Conservation (phyloP, 2,888 invertebrate species). For the Erebia palarica region DNA sequence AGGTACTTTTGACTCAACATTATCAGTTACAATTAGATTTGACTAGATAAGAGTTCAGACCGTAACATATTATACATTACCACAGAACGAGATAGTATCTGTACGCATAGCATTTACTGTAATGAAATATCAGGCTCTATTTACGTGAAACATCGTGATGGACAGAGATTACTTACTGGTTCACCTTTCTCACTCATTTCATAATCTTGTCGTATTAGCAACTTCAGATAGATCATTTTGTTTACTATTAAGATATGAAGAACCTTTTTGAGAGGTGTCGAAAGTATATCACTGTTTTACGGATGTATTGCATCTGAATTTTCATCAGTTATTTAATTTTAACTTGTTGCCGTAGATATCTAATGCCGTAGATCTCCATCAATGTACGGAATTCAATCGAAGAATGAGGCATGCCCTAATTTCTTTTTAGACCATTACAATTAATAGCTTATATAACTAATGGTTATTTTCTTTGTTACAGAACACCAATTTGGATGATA, state of each 20-base stretch:
- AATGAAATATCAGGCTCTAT: conserved; percentile 69
- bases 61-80: neutral
- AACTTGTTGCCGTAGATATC: neutral
- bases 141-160: conserved; percentile 64
- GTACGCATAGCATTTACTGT: conserved; percentile 45
- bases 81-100: conserved; percentile 33
- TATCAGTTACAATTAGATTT: no score
- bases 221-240: conserved; percentile 16
- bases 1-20: no score
- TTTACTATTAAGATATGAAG: conserved; percentile 12
- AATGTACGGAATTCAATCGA: neutral
- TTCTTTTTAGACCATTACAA: neutral
- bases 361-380: neutral
- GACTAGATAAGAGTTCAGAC: no score
- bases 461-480: conserved; percentile 52
- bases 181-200: conserved; percentile 61
- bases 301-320: neutral
- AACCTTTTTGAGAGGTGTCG: conserved; percentile 8
- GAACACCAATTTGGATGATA: conserved; percentile 52
- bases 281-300: conserved; percentile 5
- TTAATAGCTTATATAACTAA: conserved; percentile 2
- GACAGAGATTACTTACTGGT: conserved; percentile 56
- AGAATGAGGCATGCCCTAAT: neutral
- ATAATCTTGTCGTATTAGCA: conserved; percentile 25
- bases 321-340: neutral